Conservation (phyloP, 1,140 invertebrate genomes). For the Diorhabda carinulata region DNA sequence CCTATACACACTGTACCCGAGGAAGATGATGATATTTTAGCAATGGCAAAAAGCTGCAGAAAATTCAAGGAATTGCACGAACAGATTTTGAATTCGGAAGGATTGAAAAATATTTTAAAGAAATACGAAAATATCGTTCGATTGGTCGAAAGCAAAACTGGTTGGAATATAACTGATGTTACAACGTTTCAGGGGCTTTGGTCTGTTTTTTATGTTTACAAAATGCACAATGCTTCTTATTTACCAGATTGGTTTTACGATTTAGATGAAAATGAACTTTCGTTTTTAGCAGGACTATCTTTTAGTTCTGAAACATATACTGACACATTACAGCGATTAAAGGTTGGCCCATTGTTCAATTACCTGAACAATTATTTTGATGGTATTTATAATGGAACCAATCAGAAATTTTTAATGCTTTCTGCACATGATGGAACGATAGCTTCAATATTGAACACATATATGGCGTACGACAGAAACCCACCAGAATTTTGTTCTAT, state of each 20-base stretch:
- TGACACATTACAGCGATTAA: slow-evolving; percentile 51
- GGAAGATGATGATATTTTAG: slow-evolving; percentile 57
- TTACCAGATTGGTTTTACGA: slow-evolving; percentile 5
- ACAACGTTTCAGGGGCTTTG: background rate
- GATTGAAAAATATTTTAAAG: slow-evolving; percentile 7
- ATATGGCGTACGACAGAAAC: slow-evolving; percentile 68
- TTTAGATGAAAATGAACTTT: slow-evolving; percentile 4
- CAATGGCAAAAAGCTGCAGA: slow-evolving; percentile 59
- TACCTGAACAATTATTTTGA: slow-evolving; percentile 29
- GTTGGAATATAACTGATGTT: slow-evolving; percentile 2
- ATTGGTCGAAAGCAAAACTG: background rate
- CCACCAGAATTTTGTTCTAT: slow-evolving; percentile 68
- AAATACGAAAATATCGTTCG: background rate
- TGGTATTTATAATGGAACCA: slow-evolving; percentile 6
- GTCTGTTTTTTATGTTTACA: slow-evolving; percentile 5
- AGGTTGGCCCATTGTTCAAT: slow-evolving; percentile 59
- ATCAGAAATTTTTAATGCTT: slow-evolving; percentile 42
- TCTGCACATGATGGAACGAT: slow-evolving; percentile 73
- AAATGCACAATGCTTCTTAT: background rate
- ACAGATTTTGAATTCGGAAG: background rate
- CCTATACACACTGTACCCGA: slow-evolving; percentile 75
- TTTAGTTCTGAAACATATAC: slow-evolving; percentile 43
- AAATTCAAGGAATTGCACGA: background rate
- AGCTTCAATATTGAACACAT: slow-evolving; percentile 65
- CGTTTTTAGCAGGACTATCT: slow-evolving; percentile 8